A percentile compares a stretch with the other conserved stretches of the same genome.
These are phyloP conservation scores for Gymnothorax reevesii DNA, from an alignment of 2,797 vertebrate species.

Conservation along the genomic window DNA sequence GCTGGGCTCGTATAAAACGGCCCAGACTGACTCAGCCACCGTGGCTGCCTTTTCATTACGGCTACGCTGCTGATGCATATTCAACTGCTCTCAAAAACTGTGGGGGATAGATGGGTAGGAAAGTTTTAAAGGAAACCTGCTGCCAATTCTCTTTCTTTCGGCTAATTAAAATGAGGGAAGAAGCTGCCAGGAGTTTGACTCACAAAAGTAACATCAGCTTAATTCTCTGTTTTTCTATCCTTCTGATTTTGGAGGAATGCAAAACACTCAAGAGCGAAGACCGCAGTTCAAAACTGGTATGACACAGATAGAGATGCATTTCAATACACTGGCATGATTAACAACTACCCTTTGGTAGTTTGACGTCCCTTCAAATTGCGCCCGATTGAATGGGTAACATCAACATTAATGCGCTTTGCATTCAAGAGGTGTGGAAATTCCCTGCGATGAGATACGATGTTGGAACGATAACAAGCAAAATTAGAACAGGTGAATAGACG, in stretches of 20 bases:
- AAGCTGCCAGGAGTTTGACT: not conserved
- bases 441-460: constrained; percentile 18
- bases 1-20: constrained; percentile 36
- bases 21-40: constrained; percentile 37
- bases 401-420: constrained; percentile 1
- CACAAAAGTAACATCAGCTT: constrained; percentile 22
- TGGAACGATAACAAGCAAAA: constrained; percentile 43
- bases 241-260: constrained; percentile 16
- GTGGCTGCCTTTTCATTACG: constrained; percentile 19
- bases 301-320: constrained; percentile 30
- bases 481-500: constrained; percentile 47
- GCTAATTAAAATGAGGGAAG: constrained; percentile 36
- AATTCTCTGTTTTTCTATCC: not conserved
- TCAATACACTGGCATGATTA: constrained; percentile 24
- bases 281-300: constrained; percentile 1
- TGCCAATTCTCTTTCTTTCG: constrained; percentile 18
- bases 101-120: not conserved
- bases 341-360: constrained; percentile 18
- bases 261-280: constrained; percentile 26
- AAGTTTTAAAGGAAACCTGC: constrained; percentile 23
- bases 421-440: constrained; percentile 30
- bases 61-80: constrained; percentile 11
- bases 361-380: constrained; percentile 18
- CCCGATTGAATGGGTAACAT: not conserved
- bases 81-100: constrained; percentile 18